Conservation (phyloP, 2,113 vertebrate species). For the Pheucticus melanocephalus region DNA sequence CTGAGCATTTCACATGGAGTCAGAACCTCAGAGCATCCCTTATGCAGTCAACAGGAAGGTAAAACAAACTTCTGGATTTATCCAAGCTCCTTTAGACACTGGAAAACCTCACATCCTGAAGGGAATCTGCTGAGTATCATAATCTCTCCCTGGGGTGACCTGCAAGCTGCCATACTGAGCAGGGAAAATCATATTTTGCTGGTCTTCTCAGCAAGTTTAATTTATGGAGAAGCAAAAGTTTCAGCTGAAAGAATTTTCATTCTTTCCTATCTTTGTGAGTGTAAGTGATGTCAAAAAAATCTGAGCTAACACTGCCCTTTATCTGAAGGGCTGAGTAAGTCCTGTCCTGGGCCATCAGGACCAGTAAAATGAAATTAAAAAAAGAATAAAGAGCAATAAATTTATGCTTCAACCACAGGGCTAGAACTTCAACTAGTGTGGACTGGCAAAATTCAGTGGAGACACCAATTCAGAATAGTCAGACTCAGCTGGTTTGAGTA, state of each 20-base stretch:
- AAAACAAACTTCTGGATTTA: background rate
- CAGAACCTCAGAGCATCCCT: background rate
- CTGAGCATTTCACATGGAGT: background rate
- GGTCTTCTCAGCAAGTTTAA: background rate
- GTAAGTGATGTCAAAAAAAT: background rate
- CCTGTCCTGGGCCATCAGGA: background rate
- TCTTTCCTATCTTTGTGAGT: background rate
- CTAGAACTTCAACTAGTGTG: background rate
- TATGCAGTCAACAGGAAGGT: background rate
- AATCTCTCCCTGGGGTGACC: background rate
- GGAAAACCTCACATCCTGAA: background rate
- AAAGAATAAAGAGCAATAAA: background rate
- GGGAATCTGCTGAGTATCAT: background rate
- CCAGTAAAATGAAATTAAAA: background rate
- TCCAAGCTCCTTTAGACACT: background rate
- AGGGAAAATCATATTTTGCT: background rate
- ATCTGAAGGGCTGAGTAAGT: background rate
- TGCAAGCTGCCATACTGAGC: background rate
- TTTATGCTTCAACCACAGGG: background rate
- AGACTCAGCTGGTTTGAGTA: background rate
- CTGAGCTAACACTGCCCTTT: background rate
- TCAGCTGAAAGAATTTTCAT: background rate
- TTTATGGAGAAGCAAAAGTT: background rate
- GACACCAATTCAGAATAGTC: background rate
- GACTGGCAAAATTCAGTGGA: background rate